Evolutionary conservation across 2,113 vertebrate species (phyloP), one percentile per base, ranked within the genome.

Genomic region (Otolemur garnettii): DNA sequence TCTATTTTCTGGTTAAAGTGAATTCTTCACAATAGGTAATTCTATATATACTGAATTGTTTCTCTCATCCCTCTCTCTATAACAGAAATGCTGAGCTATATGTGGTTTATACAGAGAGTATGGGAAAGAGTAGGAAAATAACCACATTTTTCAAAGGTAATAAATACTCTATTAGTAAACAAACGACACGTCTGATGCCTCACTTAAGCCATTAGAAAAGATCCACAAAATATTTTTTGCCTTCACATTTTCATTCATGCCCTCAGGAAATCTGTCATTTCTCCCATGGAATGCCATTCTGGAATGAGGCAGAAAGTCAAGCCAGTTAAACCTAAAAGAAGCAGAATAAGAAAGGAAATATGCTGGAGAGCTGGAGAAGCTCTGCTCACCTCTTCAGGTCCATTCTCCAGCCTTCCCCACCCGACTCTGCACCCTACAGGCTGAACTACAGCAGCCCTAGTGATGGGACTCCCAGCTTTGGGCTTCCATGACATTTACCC

Each of bases 1-100:
- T 91, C n/a, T 59, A 62, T 84, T 91, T 96, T 87, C 38, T 72
- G 21, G 30, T 45, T 68, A 74, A 81, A 93, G 68, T 13, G 88
- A 94, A 93, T 60, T 80, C 75, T 95, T 91, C 66, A 75, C n/a
- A 89, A 55, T 30, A 81, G 71, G 33, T 77, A 60, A 87, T 86
- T 86, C 81, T 77, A 24, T 14, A 24, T 14, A 17, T 78, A 33
- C 10, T 72, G 68, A 87, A 80, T 50, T 87, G 42, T 57, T 91
- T 81, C 75, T 72, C 55, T 96, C 72, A 42, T 84, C 17, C 11
- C 26, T 79, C 7, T 80, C 33, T 93, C 72, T 77, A 38, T 71
- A 95, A 50, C 53, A 87, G 50, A 96, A 90, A 82, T 82, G 28
- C 18, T 60, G 3, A 35, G 24, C 28, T 88, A 21, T 9, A 18